A percentile compares a stretch with the other conserved stretches of the same genome.
These are phyloP conservation scores for Ochotona princeps DNA, from an alignment of 2,113 vertebrate genomes.

Conservation along the genomic window DNA sequence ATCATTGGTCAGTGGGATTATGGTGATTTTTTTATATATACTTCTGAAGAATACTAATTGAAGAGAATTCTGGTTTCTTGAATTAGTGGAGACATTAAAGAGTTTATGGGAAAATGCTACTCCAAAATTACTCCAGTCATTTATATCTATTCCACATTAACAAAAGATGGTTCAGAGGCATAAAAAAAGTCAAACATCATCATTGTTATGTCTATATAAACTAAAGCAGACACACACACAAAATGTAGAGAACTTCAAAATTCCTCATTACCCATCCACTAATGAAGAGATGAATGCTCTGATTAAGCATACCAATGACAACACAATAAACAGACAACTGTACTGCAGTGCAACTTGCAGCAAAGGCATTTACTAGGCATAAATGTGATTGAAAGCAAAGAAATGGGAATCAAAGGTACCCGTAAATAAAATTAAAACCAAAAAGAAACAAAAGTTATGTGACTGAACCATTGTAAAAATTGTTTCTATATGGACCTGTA, in stretches of 20 bases:
- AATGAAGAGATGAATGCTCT: constrained; percentile 10
- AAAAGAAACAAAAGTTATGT: neutral
- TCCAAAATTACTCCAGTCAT: neutral
- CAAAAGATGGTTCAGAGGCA: neutral
- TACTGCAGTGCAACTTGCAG: neutral
- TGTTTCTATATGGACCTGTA: neutral
- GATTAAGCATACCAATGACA: neutral
- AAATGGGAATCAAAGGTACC: neutral
- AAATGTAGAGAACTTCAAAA: constrained; percentile 25
- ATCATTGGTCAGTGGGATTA: too few species aligned
- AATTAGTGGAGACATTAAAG: constrained; percentile 12
- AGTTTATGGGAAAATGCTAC: neutral
- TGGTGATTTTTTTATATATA: neutral
- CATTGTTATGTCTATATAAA: neutral
- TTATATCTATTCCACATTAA: constrained; percentile 40
- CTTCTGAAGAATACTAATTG: neutral
- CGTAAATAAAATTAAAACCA: neutral
- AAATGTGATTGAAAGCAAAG: neutral
- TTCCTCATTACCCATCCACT: constrained; percentile 4
- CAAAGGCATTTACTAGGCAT: neutral
- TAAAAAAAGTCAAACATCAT: constrained; percentile 36
- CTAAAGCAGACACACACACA: neutral
- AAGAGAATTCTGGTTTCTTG: constrained; percentile 14
- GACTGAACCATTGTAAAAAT: neutral
- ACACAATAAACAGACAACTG: neutral